Conservation (phyloP, 2,113 vertebrate genomes). For the Candoia aspera region DNA sequence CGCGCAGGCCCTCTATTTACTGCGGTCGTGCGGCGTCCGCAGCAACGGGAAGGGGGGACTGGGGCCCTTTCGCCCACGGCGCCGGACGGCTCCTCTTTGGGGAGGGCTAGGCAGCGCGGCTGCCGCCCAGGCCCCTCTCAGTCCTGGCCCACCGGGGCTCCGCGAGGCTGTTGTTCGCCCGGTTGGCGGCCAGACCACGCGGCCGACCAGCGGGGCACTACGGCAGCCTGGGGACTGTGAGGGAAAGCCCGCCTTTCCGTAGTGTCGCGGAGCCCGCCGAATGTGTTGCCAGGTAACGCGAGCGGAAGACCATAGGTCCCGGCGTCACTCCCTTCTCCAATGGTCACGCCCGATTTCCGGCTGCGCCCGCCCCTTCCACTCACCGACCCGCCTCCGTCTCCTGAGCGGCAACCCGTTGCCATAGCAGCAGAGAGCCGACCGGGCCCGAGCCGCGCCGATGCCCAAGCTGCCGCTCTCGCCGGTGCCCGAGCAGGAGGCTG, state of each 20-base stretch:
- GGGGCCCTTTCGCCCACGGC: background rate
- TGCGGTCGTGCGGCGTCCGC: background rate
- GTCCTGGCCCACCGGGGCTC: background rate
- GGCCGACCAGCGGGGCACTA: background rate
- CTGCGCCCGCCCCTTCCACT: background rate
- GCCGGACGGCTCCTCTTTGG: too few species aligned
- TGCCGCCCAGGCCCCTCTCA: too few species aligned
- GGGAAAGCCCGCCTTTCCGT: background rate
- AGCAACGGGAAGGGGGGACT: background rate
- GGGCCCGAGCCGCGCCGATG: background rate
- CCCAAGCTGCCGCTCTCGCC: slow-evolving; percentile 13
- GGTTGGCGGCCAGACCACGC: background rate
- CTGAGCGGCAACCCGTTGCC: background rate
- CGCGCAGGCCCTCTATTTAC: background rate
- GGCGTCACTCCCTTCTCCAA: background rate
- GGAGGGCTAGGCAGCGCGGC: too few species aligned
- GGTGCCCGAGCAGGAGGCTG: slow-evolving; percentile 25
- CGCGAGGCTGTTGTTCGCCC: background rate
- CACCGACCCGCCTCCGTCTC: too few species aligned
- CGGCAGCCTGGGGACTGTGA: background rate
- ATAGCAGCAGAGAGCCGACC: background rate
- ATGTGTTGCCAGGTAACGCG: background rate
- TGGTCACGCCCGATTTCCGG: background rate
- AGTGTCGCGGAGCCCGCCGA: rapidly evolving
- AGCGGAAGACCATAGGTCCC: background rate